Evolutionary conservation across 2,113 vertebrate genomes (phyloP).

Genomic region (Isurus oxyrinchus): DNA sequence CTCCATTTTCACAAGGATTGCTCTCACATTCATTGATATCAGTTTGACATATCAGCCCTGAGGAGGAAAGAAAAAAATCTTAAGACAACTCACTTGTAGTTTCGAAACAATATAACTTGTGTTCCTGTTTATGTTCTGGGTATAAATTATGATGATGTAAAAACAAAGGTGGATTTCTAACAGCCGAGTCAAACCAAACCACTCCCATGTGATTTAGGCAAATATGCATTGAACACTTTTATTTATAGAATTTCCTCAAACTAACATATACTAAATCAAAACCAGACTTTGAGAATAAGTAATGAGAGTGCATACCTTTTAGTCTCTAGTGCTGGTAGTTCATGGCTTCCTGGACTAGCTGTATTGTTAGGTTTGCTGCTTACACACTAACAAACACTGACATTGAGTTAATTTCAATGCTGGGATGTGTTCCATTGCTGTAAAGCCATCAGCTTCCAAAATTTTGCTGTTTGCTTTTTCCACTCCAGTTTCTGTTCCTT

Average conservation of each 20-base stretch:
- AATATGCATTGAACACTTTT: not conserved
- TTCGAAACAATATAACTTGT: not conserved
- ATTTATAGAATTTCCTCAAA: not conserved
- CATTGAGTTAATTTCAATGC: not conserved
- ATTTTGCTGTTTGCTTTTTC: not conserved
- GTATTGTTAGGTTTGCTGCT: not conserved
- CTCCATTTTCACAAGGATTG: constrained; percentile 77
- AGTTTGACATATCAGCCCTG: constrained; percentile 74
- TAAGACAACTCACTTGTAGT: not conserved
- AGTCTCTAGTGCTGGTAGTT: not conserved
- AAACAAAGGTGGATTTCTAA: not conserved
- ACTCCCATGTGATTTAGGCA: not conserved
- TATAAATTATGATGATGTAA: not conserved
- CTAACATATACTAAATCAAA: not conserved
- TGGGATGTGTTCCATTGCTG: not conserved
- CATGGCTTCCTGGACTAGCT: not conserved
- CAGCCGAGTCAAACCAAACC: not conserved
- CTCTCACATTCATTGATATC: constrained; percentile 81
- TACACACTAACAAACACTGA: not conserved
- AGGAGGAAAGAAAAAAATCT: not conserved
- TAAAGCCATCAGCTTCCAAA: not conserved
- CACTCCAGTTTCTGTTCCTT: not conserved
- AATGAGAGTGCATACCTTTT: not conserved
- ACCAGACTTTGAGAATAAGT: not conserved
- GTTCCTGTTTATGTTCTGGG: not conserved